Base-by-base conservation (phyloP, 2,797 vertebrate genomes). In the Tinamus major region DNA sequence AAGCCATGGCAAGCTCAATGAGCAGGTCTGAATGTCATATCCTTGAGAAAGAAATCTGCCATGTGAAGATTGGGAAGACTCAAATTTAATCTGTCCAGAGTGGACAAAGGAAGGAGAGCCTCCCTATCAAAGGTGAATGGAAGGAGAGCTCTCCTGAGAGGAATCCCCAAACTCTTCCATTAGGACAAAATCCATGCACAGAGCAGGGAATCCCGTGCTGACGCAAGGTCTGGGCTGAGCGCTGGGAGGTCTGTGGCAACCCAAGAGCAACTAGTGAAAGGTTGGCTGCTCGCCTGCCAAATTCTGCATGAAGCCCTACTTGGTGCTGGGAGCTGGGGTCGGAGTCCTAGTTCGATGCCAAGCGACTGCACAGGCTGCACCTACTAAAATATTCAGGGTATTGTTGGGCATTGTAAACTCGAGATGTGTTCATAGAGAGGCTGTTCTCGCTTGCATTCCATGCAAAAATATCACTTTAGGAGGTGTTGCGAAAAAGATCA, bases 401-500 rank as follows among this genome's bases (percentile, higher is more conserved):
- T 96, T 94, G 74, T 96, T 55, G 93, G 53, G 90, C 67, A 79
- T 35, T 90, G 75, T 71, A 87, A 84, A 78, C 39, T 67, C 2
- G 10, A 35, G 18, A n/a, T 89, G 15, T 83, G 86, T 85, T 94
- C 63, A 37, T 70, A 53, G 29, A 78, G 65, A 78, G 55, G 55
- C 56, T 87, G 83, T 89, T 78, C 82, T 84, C 75, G 35, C 77
- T 80, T 51, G 48, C 68, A 67, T 89, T 87, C 82, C 41, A 31
- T 74, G 15, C 23, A 69, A 85, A 94, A 95, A 86, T 64, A 90
- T n/a, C 20, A 91, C 75, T 95, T 95, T 89, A 93, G 92, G 85
- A 94, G 74, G 89, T 92, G 83, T 69, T 77, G 75, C 70, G 80
- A 76, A 90, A 95, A 96, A 95, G 84, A 95, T 94, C 90, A 90